These are phyloP conservation scores for Lysiphlebus fabarum DNA, from an alignment of 1,140 invertebrate species.

Conservation along the genomic window DNA sequence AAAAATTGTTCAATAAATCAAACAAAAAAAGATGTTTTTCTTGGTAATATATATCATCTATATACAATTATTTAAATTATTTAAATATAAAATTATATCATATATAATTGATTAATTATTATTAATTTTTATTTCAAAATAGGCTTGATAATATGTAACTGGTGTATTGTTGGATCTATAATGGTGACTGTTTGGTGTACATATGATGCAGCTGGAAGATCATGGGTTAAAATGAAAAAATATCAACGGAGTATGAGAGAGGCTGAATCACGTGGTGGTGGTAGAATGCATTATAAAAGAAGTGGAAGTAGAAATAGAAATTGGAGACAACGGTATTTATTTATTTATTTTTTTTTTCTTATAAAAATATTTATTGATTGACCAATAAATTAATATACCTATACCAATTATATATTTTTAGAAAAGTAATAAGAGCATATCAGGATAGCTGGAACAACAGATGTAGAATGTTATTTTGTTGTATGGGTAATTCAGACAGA, in stretches of 20 bases:
- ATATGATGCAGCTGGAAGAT: constrained; percentile 81
- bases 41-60: constrained; percentile 77
- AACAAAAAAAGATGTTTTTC: constrained; percentile 67
- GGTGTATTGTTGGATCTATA: constrained; percentile 70
- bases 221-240: constrained; percentile 93
- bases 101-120: neutral
- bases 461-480: constrained; percentile 82
- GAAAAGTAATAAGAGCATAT: constrained; percentile 84
- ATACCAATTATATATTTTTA: constrained; percentile 43
- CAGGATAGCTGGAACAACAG: constrained; percentile 89
- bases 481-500: constrained; percentile 75
- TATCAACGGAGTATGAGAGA: constrained; percentile 82
- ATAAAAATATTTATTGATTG: constrained; percentile 1
- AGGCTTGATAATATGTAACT: constrained; percentile 81
- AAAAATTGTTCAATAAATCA: constrained; percentile 65
- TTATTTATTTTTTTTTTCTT: neutral
- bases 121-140: constrained; percentile 16
- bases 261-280: constrained; percentile 59
- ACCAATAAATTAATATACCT: constrained; percentile 1
- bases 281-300: constrained; percentile 71
- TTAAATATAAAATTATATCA: neutral
- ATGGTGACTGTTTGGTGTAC: constrained; percentile 83
- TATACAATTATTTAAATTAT: constrained; percentile 12
- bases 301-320: constrained; percentile 78
- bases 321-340: constrained; percentile 77